Percentiles rank a stretch among this genome's conserved stretches.
Evolutionary conservation across 2,113 vertebrate species (phyloP).

Genomic region (Shinisaurus crocodilurus): DNA sequence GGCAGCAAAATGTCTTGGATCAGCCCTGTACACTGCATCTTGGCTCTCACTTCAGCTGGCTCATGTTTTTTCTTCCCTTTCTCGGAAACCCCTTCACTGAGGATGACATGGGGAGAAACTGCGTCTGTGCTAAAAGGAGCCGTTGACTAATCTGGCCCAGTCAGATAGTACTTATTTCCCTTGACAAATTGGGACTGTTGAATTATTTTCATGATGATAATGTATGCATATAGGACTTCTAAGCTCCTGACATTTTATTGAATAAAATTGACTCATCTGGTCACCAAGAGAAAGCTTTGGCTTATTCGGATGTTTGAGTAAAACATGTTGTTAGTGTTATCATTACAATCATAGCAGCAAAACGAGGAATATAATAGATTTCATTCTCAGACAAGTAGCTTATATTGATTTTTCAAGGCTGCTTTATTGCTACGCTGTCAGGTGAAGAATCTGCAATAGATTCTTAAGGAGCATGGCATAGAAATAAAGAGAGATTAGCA

Average conservation of each 20-base stretch:
- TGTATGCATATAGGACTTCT: not conserved
- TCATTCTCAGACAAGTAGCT: not conserved
- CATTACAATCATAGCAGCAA: not conserved
- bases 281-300: not conserved
- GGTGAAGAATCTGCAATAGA: not conserved
- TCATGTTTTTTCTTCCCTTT: too few relatives aligned
- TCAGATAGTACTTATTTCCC: not conserved
- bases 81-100: not conserved
- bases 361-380: not conserved
- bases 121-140: not conserved
- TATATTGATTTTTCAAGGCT: not conserved
- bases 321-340: not conserved
- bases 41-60: not conserved
- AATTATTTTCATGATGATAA: not conserved
- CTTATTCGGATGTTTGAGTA: not conserved
- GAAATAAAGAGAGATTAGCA: not conserved
- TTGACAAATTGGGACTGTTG: not conserved
- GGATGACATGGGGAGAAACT: not conserved
- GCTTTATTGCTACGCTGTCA: not conserved
- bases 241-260: not conserved
- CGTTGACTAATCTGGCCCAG: not conserved
- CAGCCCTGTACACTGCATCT: too few relatives aligned
- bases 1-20: not conserved
- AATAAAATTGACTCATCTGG: not conserved
- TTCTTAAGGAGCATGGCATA: rapidly evolving